phyloP scores from a whole-genome alignment of 2,797 vertebrate genomes.

The Oreonectes daqikongensis region DNA sequence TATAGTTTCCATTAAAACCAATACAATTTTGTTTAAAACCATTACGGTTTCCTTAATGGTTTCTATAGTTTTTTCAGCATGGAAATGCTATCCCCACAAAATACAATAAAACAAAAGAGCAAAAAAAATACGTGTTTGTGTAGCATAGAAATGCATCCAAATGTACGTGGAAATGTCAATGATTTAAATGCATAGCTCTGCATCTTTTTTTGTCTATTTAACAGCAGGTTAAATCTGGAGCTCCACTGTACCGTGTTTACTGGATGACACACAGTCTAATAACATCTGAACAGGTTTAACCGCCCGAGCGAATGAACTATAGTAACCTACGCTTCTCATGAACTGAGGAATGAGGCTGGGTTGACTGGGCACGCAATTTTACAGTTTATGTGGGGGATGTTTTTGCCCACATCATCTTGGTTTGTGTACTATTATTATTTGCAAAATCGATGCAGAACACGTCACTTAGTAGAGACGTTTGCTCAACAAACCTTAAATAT shows the following conservation, averaged over 20 bases:
- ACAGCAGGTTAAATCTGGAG: neutral
- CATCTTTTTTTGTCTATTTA: neutral
- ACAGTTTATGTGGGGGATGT: neutral
- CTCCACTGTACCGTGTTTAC: neutral
- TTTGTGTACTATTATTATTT: conserved; percentile 54
- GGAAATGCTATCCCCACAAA: too few species aligned
- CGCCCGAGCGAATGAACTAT: conserved; percentile 45
- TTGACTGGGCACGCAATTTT: neutral
- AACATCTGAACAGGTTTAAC: conserved; percentile 29
- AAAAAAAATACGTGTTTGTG: neutral
- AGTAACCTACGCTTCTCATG: conserved; percentile 50
- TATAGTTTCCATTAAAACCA: too few species aligned
- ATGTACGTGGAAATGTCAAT: neutral
- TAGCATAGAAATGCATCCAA: neutral
- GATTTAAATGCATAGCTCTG: neutral
- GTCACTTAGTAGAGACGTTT: conserved; percentile 38
- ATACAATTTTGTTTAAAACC: too few species aligned
- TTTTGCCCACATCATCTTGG: neutral
- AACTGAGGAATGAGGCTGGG: conserved; percentile 24
- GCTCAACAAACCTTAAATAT: conserved; percentile 49
- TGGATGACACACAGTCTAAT: neutral
- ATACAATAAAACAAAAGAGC: too few species aligned
- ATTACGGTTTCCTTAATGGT: too few species aligned
- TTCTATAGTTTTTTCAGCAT: too few species aligned
- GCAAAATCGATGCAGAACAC: conserved; percentile 38